A percentile compares a stretch with the other conserved stretches of the same genome.
These are phyloP conservation scores for Panthera tigris DNA, from an alignment of 2,113 vertebrate species.

Conservation along the genomic window DNA sequence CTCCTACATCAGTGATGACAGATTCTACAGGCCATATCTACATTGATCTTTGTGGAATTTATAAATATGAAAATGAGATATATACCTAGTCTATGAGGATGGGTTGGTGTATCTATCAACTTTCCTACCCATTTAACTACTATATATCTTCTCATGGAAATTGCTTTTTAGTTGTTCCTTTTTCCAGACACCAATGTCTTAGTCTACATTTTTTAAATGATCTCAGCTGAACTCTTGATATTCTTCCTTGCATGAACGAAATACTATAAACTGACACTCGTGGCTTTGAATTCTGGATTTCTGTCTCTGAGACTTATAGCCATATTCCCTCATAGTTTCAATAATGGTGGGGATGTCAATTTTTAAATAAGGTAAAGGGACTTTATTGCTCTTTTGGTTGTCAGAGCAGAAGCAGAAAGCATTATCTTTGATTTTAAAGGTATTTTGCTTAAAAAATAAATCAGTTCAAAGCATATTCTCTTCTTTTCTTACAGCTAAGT, in stretches of 20 bases:
- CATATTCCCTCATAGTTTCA: not conserved
- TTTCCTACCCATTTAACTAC: not conserved
- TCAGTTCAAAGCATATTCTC: not conserved
- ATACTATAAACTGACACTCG: not conserved
- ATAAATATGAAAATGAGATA: not conserved
- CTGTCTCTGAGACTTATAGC: not conserved
- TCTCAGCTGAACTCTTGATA: not conserved
- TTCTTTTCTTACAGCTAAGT: not conserved
- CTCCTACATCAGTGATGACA: no score
- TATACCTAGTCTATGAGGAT: not conserved
- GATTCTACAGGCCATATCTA: not conserved
- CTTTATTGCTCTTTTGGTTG: not conserved
- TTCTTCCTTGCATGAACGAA: not conserved
- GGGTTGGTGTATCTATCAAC: not conserved
- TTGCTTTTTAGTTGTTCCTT: not conserved
- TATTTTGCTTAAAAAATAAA: slow-evolving; percentile 48
- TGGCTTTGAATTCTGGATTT: not conserved
- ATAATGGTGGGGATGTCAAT: not conserved
- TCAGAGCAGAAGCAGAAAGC: not conserved
- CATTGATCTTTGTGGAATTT: not conserved
- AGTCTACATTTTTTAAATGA: not conserved
- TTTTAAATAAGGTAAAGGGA: not conserved
- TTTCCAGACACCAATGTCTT: not conserved
- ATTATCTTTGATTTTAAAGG: slow-evolving; percentile 13
- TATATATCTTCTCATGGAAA: no score